Evolutionary conservation across 1,140 invertebrate genomes (phyloP).

Genomic region (Zaprionus camerounensis): DNA sequence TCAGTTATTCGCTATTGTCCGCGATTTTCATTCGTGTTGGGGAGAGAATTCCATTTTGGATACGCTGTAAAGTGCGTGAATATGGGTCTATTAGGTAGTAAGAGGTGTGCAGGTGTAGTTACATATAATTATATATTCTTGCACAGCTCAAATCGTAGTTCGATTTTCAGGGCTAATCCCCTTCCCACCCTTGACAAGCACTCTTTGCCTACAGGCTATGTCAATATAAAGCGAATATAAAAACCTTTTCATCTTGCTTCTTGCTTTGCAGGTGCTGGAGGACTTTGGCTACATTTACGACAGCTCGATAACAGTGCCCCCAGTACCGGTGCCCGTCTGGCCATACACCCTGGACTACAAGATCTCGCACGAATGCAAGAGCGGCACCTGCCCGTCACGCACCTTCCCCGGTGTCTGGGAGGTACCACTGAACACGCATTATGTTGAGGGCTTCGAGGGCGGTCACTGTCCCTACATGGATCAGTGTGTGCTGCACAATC

Average conservation of each 20-base stretch:
- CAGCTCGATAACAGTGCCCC: slow-evolving; percentile 94
- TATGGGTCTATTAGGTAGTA: no score
- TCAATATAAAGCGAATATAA: no score
- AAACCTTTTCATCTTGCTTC: background rate
- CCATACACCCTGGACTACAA: slow-evolving; percentile 97
- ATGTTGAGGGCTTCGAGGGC: slow-evolving; percentile 94
- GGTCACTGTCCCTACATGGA: slow-evolving; percentile 97
- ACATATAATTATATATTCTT: no score
- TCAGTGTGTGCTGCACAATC: slow-evolving; percentile 96
- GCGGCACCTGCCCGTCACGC: slow-evolving; percentile 95
- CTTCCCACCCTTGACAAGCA: no score
- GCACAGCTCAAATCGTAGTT: no score
- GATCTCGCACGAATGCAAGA: slow-evolving; percentile 96
- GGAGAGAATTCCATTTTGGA: background rate
- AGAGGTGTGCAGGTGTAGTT: no score
- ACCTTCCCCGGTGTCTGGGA: slow-evolving; percentile 97
- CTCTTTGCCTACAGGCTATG: no score
- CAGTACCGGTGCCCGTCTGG: slow-evolving; percentile 94
- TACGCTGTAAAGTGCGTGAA: background rate
- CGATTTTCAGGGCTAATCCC: no score
- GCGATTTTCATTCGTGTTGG: background rate
- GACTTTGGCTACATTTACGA: slow-evolving; percentile 97
- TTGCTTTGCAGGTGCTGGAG: slow-evolving; percentile 88
- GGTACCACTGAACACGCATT: slow-evolving; percentile 96
- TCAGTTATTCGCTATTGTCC: slow-evolving; percentile 4